Conservation (phyloP, 2,113 vertebrate genomes). For the Camelus bactrianus region DNA sequence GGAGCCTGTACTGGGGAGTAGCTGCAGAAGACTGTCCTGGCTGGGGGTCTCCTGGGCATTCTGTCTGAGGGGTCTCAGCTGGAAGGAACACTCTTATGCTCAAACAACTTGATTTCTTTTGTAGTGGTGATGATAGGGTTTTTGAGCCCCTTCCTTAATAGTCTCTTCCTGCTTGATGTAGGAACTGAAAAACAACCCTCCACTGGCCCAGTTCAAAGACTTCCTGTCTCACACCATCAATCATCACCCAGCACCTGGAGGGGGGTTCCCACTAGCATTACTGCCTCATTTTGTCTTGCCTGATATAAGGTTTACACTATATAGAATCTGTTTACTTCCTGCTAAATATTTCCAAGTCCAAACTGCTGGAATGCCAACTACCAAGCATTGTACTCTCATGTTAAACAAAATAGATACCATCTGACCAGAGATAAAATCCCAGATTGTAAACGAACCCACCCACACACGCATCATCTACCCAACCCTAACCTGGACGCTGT, state of each 20-base stretch:
- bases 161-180: neutral
- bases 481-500: neutral
- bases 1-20: neutral
- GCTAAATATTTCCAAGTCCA: neutral
- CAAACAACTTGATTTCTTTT: slow-evolving; percentile 20
- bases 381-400: neutral
- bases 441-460: neutral
- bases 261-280: neutral
- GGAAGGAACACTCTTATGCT: neutral
- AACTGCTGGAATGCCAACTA: neutral
- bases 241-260: neutral
- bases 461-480: neutral
- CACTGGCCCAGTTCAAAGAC: neutral
- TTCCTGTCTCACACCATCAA: neutral
- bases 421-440: neutral
- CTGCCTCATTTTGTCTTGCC: neutral
- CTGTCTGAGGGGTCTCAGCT: neutral
- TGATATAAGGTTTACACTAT: neutral
- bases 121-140: neutral
- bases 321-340: neutral
- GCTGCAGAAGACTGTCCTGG: neutral
- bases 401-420: slow-evolving; percentile 2
- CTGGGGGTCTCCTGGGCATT: neutral
- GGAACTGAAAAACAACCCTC: neutral
- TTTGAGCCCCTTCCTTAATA: neutral